These are phyloP conservation scores for Molossus molossus DNA, from an alignment of 2,797 vertebrate species.

Conservation along the genomic window DNA sequence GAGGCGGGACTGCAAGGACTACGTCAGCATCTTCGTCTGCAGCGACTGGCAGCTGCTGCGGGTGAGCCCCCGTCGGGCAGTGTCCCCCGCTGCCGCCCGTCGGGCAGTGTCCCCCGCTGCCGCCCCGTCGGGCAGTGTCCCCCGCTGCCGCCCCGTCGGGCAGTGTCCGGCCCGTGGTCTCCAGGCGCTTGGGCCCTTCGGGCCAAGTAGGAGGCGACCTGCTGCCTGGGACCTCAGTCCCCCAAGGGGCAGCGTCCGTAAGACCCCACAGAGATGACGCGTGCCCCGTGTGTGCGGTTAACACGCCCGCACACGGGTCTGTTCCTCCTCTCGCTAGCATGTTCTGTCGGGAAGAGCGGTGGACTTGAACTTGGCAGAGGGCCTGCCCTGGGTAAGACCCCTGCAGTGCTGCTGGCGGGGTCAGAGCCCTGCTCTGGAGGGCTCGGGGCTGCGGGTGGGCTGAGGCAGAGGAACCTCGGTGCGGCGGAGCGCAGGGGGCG, in stretches of 20 bases:
- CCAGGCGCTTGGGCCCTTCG: neutral
- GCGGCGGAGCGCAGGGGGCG: neutral
- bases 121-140: too few species aligned
- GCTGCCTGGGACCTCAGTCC: rapidly evolving
- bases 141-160: too few species aligned
- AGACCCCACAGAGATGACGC: rapidly evolving
- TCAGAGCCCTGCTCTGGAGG: neutral
- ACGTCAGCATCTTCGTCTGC: slow-evolving; percentile 97
- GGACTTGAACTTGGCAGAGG: neutral
- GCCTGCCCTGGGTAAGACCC: too few species aligned
- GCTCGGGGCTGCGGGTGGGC: neutral
- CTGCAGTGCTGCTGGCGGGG: neutral
- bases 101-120: too few species aligned
- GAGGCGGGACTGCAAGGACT: slow-evolving; percentile 97
- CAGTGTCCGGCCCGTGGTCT: too few species aligned
- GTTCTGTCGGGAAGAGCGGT: rapidly evolving
- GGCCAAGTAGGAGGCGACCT: neutral
- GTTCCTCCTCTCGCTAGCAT: rapidly evolving
- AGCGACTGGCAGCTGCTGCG: slow-evolving; percentile 98
- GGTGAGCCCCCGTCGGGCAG: slow-evolving; percentile 86
- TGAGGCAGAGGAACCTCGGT: neutral
- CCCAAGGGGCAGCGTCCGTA: neutral
- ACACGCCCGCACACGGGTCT: neutral
- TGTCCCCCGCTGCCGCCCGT: too few species aligned
- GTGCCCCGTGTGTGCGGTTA: neutral